A percentile compares a stretch with the other conserved stretches of the same genome.
phyloP scores from a whole-genome alignment of 2,113 vertebrate species.

The Nyctereutes procyonoides region DNA sequence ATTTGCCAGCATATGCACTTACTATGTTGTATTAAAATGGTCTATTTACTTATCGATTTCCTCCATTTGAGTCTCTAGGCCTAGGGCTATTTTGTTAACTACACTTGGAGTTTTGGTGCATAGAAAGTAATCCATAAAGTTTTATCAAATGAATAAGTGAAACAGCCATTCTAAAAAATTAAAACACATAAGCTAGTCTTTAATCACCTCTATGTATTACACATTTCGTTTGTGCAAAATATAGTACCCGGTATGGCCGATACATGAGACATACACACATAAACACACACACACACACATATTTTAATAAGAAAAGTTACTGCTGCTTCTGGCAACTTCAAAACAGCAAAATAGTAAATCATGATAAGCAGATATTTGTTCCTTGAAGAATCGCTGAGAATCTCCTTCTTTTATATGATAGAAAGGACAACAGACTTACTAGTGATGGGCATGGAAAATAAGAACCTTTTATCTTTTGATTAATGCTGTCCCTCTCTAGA shows the following conservation, averaged over 20 bases:
- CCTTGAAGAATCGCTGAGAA: neutral
- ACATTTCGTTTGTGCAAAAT: neutral
- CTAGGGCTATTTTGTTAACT: neutral
- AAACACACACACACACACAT: neutral
- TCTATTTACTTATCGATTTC: neutral
- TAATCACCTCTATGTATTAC: neutral
- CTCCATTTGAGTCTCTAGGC: neutral
- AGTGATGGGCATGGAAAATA: neutral
- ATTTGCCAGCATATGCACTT: slow-evolving; percentile 26
- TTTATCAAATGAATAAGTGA: neutral
- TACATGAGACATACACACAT: neutral
- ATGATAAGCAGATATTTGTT: neutral
- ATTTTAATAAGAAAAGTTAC: neutral
- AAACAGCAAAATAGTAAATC: neutral
- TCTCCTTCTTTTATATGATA: neutral
- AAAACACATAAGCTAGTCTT: neutral
- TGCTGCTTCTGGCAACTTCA: neutral
- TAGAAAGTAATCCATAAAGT: neutral
- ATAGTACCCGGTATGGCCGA: neutral
- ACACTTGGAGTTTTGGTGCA: neutral
- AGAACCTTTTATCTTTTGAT: neutral
- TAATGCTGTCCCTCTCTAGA: neutral
- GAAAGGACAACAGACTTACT: neutral
- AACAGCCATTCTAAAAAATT: neutral
- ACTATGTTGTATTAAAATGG: neutral